A percentile compares a stretch with the other conserved stretches of the same genome.
Conservation (phyloP, 2,888 invertebrate species). For the Pelosia muscerda region DNA sequence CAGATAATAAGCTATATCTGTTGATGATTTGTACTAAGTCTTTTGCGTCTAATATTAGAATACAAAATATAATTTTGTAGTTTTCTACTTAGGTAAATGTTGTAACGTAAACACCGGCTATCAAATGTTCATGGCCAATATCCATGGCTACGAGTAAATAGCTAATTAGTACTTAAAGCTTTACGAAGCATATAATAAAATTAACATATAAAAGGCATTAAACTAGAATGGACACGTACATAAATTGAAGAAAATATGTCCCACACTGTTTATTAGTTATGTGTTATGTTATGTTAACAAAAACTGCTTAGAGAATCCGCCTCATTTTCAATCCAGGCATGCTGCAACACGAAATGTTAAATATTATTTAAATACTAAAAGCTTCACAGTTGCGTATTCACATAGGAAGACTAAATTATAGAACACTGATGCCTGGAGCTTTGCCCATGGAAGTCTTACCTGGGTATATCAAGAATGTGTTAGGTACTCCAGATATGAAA, state of each 20-base stretch:
- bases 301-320: background rate
- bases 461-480: background rate
- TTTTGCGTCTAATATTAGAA: background rate
- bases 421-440: background rate
- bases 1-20: no score
- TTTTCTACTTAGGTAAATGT: background rate
- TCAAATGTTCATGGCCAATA: constrained; percentile 1
- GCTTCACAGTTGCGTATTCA: no score
- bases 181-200: background rate
- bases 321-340: background rate
- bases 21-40: background rate
- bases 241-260: background rate
- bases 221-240: background rate
- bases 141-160: background rate
- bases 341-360: background rate
- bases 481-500: no score
- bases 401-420: background rate
- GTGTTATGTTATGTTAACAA: no score
- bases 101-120: background rate
- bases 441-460: background rate
- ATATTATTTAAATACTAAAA: no score
- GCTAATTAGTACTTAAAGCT: background rate
- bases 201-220: constrained; percentile 4
- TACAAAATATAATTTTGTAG: background rate
- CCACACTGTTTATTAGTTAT: background rate